Base-by-base conservation (phyloP, 2,888 invertebrate genomes). In the Spodoptera picta region DNA sequence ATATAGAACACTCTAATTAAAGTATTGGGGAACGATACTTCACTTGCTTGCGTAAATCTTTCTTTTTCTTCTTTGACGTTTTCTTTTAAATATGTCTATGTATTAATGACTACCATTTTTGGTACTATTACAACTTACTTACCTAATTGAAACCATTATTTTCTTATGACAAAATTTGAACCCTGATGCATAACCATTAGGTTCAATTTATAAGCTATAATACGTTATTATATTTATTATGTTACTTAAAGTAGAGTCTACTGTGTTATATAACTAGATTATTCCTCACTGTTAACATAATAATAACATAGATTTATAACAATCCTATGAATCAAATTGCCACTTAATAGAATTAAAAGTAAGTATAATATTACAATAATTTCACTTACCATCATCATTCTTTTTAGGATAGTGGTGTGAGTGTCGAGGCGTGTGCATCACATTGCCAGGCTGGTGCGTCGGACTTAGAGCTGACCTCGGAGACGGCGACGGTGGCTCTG, bases 351-450 rank as follows among this genome's bases (percentile, higher is more conserved):
- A 27, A 27, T 27, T 27, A 27, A 27, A 27, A 27, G 4, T 27
- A 27, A 27, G 27, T 27, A 27, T 27, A 27, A 27, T 3, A 4
- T 27, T 27, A 27, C 4, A 36, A 36, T 36, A 9, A 36, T 36
- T 43, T 23, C 7, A 65, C 80, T 86, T 87, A 96, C 96, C 96
- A 78, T 96, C 96, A 81, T 96, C 96, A 80, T 96, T 96, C 84
- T 96, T 96, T 90, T 96, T 96, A 41, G 96, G 95, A 86, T 96
- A 96, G 82, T 96, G 96, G 64, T 96, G 95, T 7, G 96, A 95
- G 83, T 96, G 96, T 51, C 95, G 81, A 1, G 95, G 94, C 11
- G 94, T 93, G 75, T 93, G 94, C 87, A 93, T 86, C 49, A 91
- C 92, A 74, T 89, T 91, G 45, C 88, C 90, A 5, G 94, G 94